These are phyloP conservation scores for Saxicola maurus DNA, from an alignment of 2,797 vertebrate species.

Conservation along the genomic window DNA sequence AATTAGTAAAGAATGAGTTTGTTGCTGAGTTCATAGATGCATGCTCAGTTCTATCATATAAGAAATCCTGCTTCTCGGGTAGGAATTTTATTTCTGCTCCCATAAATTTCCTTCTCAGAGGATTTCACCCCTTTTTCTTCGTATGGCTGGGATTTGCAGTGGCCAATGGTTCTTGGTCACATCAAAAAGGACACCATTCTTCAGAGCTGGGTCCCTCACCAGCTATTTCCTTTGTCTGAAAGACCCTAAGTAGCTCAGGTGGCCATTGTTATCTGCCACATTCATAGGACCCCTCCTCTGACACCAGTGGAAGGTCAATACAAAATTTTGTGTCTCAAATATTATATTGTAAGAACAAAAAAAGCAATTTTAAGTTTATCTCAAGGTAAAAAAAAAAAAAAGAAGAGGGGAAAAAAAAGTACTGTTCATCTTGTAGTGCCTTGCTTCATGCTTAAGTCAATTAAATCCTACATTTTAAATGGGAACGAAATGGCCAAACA, in stretches of 20 bases:
- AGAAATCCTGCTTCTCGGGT: neutral
- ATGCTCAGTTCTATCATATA: neutral
- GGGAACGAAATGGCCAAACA: neutral
- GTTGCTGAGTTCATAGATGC: neutral
- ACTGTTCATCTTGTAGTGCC: neutral
- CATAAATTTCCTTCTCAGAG: neutral
- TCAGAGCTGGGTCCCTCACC: neutral
- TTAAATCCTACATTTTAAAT: neutral
- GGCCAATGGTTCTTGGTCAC: neutral
- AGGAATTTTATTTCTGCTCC: neutral
- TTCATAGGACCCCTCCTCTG: neutral
- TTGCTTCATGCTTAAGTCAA: neutral
- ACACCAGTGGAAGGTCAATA: neutral
- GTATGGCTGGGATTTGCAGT: neutral
- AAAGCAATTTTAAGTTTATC: neutral
- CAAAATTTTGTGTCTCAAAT: neutral
- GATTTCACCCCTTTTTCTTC: neutral
- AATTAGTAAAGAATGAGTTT: neutral
- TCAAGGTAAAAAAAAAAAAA: neutral
- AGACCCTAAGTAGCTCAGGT: neutral
- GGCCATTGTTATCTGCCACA: neutral
- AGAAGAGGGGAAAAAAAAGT: rapidly evolving
- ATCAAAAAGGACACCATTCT: rapidly evolving
- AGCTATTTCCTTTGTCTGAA: neutral
- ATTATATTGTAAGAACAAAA: neutral